Evolutionary conservation across 2,113 vertebrate genomes (phyloP).

Genomic region (Stictonetta naevosa): DNA sequence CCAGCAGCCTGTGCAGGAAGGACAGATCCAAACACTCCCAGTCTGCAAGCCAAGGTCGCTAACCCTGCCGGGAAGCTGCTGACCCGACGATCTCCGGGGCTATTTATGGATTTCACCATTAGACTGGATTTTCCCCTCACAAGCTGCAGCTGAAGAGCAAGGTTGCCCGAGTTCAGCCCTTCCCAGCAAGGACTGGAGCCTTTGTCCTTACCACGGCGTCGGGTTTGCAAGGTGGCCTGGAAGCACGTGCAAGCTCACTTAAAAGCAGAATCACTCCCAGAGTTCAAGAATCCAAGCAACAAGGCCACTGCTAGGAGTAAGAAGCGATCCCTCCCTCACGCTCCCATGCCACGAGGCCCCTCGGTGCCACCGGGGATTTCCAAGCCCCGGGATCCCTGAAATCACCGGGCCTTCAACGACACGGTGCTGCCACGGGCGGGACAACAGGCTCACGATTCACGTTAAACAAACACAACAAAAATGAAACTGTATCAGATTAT

Average conservation of each 20-base stretch:
- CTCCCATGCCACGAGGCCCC: accelerated
- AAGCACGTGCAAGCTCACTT: accelerated
- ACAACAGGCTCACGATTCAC: background rate
- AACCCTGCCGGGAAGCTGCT: background rate
- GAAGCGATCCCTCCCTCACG: accelerated
- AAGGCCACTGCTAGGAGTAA: background rate
- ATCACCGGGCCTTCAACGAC: background rate
- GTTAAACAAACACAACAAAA: background rate
- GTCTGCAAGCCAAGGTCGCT: background rate
- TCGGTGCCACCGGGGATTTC: accelerated
- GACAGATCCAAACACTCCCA: accelerated
- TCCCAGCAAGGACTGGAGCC: background rate
- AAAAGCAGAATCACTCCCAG: background rate
- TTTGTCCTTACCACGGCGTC: accelerated
- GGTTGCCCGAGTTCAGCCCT: background rate
- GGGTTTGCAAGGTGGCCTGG: background rate
- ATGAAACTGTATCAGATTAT: background rate
- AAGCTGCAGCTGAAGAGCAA: background rate
- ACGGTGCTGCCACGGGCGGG: background rate
- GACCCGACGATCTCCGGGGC: background rate
- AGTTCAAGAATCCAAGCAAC: background rate
- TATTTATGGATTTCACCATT: background rate
- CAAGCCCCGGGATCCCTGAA: background rate
- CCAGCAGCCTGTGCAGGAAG: accelerated
- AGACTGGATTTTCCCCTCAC: background rate